phyloP scores from a whole-genome alignment of 2,888 invertebrate species.

The Tiphia femorata region DNA sequence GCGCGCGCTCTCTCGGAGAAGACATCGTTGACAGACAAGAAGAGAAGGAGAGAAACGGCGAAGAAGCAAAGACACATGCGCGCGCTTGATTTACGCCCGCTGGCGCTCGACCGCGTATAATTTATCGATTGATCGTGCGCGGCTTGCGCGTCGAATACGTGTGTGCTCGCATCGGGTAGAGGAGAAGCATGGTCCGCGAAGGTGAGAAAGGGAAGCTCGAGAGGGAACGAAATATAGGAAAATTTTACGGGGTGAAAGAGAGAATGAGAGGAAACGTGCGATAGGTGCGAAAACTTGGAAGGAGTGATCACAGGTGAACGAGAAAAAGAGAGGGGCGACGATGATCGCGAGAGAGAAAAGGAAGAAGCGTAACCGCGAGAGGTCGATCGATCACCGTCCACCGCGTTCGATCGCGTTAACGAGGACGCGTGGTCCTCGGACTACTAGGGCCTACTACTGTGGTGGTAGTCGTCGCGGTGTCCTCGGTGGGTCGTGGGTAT shows the following conservation, averaged over 20 bases:
- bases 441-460: slow-evolving; percentile 10
- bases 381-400: slow-evolving; percentile 51
- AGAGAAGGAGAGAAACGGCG: not conserved
- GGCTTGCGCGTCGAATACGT: slow-evolving; percentile 17
- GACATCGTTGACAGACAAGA: slow-evolving; percentile 1
- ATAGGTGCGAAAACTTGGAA: too few relatives aligned
- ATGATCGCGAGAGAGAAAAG: too few relatives aligned
- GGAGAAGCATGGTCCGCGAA: too few relatives aligned
- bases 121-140: slow-evolving; percentile 35
- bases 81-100: slow-evolving; percentile 44
- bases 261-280: too few relatives aligned
- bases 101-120: slow-evolving; percentile 31
- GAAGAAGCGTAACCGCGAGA: not conserved
- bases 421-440: slow-evolving; percentile 36
- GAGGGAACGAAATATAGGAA: too few relatives aligned
- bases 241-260: too few relatives aligned
- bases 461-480: too few relatives aligned
- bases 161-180: slow-evolving; percentile 27
- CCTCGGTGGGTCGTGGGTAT: too few relatives aligned
- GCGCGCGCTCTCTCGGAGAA: slow-evolving; percentile 22
- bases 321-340: too few relatives aligned
- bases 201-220: too few relatives aligned
- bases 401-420: slow-evolving; percentile 51
- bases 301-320: too few relatives aligned
- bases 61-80: slow-evolving; percentile 11